A percentile compares a stretch with the other conserved stretches of the same genome.
These are phyloP conservation scores for Petrocephalus microphthalmus DNA, from an alignment of 2,113 vertebrate species.

Conservation along the genomic window DNA sequence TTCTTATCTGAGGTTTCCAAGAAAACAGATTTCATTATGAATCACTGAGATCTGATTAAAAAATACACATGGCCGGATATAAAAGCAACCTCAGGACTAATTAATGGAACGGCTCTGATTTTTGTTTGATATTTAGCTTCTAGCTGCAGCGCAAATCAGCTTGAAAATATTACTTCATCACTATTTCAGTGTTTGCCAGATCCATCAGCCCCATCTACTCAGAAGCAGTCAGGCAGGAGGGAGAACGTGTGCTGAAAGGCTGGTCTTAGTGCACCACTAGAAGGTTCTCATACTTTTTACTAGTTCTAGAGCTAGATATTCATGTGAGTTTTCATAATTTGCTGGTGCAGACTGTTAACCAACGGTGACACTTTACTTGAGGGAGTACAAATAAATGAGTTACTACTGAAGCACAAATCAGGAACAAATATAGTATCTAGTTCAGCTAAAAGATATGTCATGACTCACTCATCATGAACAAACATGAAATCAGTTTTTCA, in stretches of 20 bases:
- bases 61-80: background rate
- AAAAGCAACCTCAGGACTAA: background rate
- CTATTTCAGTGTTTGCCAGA: background rate
- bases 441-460: background rate
- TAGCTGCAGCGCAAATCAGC: background rate
- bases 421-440: background rate
- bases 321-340: background rate
- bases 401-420: background rate
- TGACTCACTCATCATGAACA: background rate
- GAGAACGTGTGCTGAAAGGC: background rate
- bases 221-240: background rate
- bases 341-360: background rate
- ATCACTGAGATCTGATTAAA: background rate
- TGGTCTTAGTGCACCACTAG: background rate
- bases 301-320: background rate
- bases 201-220: background rate
- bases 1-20: background rate
- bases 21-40: background rate
- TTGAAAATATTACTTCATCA: background rate
- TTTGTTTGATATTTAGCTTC: background rate
- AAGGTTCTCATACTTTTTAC: background rate
- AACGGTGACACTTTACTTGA: background rate
- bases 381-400: background rate
- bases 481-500: background rate
- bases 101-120: background rate